Conservation (phyloP, 2,113 vertebrate genomes). For the Mustelus asterias region DNA sequence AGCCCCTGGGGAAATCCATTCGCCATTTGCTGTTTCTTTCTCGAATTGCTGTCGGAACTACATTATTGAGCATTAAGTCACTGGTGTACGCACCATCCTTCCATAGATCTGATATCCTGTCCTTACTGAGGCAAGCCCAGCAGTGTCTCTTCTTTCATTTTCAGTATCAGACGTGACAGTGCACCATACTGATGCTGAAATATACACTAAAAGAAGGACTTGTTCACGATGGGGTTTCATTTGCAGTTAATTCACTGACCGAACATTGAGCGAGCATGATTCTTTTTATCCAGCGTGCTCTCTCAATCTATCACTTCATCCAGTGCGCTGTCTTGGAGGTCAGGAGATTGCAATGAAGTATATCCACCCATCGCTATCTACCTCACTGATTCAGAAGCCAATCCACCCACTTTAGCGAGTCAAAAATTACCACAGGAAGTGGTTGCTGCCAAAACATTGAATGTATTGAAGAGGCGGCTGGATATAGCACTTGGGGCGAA, state of each 20-base stretch:
- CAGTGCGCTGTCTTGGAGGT: background rate
- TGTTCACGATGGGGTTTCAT: background rate
- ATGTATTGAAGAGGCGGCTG: too few relatives aligned
- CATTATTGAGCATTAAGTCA: background rate
- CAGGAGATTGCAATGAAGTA: background rate
- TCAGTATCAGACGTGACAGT: background rate
- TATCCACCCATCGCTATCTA: background rate
- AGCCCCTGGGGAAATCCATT: background rate
- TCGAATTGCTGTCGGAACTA: background rate
- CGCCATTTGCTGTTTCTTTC: background rate
- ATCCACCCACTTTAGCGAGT: background rate
- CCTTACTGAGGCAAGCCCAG: background rate
- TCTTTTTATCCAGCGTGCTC: background rate
- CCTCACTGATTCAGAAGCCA: background rate
- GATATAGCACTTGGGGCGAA: too few relatives aligned
- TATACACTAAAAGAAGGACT: background rate
- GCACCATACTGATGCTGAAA: background rate
- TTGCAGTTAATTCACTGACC: background rate
- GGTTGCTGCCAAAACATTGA: too few relatives aligned
- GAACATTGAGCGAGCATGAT: background rate
- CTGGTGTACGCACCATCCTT: background rate
- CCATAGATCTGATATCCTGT: background rate
- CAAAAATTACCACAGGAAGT: too few relatives aligned
- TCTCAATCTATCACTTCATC: background rate
- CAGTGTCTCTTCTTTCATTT: background rate